A percentile compares a stretch with the other conserved stretches of the same genome.
These are phyloP conservation scores for Neolamprologus toae DNA, from an alignment of 2,113 vertebrate species.

Conservation along the genomic window DNA sequence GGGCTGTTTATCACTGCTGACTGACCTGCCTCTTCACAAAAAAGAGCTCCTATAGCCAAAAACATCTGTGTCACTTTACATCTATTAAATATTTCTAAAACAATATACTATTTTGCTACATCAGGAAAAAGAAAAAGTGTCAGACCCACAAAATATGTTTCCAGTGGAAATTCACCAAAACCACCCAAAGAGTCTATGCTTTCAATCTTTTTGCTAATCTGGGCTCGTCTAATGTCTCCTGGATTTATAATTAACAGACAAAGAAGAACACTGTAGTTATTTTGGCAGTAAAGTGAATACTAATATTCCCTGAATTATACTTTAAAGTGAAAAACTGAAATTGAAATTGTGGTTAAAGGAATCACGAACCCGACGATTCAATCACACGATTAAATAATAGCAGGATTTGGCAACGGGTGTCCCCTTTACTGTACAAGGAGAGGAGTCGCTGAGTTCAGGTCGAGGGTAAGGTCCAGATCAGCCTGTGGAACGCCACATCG, in stretches of 20 bases:
- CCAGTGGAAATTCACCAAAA: neutral
- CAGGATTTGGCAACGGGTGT: neutral
- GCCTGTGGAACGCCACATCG: constrained; percentile 80
- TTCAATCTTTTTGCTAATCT: neutral
- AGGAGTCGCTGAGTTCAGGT: constrained; percentile 40
- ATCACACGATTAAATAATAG: neutral
- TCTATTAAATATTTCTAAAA: neutral
- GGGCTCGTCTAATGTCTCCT: neutral
- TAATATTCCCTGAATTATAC: neutral
- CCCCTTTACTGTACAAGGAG: neutral
- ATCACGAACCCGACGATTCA: neutral
- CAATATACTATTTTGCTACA: neutral
- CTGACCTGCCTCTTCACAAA: neutral
- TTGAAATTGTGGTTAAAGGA: neutral
- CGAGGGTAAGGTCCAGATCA: constrained; percentile 83
- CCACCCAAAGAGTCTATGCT: neutral
- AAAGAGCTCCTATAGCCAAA: neutral
- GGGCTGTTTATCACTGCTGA: neutral
- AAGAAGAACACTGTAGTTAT: neutral
- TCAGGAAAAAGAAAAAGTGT: neutral
- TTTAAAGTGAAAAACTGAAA: neutral
- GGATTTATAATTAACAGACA: neutral
- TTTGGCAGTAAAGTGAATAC: neutral
- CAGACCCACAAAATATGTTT: neutral
- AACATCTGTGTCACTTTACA: neutral